Percentiles rank a stretch among this genome's conserved stretches.
phyloP scores from a whole-genome alignment of 2,888 invertebrate species.

The Habroteleia sp. region DNA sequence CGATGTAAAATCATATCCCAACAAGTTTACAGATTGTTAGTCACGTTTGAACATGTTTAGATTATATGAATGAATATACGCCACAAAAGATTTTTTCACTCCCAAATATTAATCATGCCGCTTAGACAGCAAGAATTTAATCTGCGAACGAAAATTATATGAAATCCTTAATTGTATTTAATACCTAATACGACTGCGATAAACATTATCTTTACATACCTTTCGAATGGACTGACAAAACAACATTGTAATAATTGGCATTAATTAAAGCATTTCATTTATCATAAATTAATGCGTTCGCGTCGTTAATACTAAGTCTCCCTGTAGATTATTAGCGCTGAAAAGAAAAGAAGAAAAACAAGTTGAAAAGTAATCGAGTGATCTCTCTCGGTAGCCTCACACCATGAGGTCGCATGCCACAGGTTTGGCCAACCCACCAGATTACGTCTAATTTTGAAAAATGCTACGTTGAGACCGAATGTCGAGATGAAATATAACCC shows the following conservation, averaged over 20 bases:
- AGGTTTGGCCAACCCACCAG: conserved; percentile 52
- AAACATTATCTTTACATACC: background rate
- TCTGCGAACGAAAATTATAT: too few species aligned
- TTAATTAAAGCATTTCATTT: conserved; percentile 44
- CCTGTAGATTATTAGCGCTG: conserved; percentile 46
- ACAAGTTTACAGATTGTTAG: conserved; percentile 9
- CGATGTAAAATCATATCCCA: conserved; percentile 2
- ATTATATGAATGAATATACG: background rate
- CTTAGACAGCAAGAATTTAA: too few species aligned
- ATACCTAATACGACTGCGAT: too few species aligned
- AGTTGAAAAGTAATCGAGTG: conserved; percentile 48
- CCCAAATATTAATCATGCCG: too few species aligned
- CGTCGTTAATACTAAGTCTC: conserved; percentile 46
- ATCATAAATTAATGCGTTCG: conserved; percentile 44
- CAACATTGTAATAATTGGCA: conserved; percentile 54
- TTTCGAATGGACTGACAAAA: conserved; percentile 20
- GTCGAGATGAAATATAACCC: conserved; percentile 43
- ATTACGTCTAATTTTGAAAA: conserved; percentile 61
- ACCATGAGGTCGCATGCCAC: conserved; percentile 62
- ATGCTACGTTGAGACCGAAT: conserved; percentile 41
- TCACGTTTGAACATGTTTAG: conserved; percentile 10
- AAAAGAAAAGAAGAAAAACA: conserved; percentile 43
- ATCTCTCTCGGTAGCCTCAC: conserved; percentile 61
- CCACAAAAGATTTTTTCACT: too few species aligned
- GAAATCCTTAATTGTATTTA: too few species aligned